Percentiles rank a stretch among this genome's conserved stretches.
Evolutionary conservation across 2,888 invertebrate genomes (phyloP).

Genomic region (Agrilus cyanescens): DNA sequence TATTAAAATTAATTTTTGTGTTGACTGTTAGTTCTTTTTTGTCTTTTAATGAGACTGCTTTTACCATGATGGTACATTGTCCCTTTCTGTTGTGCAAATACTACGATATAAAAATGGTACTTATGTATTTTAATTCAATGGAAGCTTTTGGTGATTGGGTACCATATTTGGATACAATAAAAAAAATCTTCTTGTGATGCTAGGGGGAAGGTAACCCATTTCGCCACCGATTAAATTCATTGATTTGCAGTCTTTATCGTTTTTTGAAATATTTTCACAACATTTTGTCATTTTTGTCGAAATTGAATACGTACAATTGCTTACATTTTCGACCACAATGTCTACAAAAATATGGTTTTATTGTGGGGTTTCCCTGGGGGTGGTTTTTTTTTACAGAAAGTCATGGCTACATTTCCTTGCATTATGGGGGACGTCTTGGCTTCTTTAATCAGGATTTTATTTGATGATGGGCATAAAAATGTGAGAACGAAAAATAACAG

Average conservation of each 20-base stretch:
- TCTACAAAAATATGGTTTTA: conserved; percentile 13
- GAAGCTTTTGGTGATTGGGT: conserved; percentile 3
- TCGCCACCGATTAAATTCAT: conserved; percentile 31
- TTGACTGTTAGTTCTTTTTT: conserved; percentile 12
- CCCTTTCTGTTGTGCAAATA: conserved; percentile 23
- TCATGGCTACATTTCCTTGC: conserved; percentile 24
- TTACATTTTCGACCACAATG: conserved; percentile 18
- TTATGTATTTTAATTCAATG: neutral
- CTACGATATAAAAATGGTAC: conserved; percentile 11
- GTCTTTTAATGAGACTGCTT: conserved; percentile 15
- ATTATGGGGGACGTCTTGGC: conserved; percentile 20
- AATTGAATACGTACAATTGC: conserved; percentile 18
- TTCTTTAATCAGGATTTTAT: conserved; percentile 16
- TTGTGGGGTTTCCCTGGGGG: neutral
- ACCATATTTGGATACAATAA: conserved; percentile 34
- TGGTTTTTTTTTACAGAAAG: conserved; percentile 22
- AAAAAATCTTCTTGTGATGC: conserved; percentile 26
- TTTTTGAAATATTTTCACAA: conserved; percentile 22
- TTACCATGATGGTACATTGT: conserved; percentile 18
- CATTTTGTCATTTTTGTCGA: conserved; percentile 27
- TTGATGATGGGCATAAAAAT: neutral
- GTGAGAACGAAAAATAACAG: conserved; percentile 18
- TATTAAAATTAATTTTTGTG: neutral
- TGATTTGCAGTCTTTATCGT: conserved; percentile 24
- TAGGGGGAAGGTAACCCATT: conserved; percentile 26